Base-by-base conservation (phyloP, 1,140 invertebrate genomes). In the Anthonomus grandis region DNA sequence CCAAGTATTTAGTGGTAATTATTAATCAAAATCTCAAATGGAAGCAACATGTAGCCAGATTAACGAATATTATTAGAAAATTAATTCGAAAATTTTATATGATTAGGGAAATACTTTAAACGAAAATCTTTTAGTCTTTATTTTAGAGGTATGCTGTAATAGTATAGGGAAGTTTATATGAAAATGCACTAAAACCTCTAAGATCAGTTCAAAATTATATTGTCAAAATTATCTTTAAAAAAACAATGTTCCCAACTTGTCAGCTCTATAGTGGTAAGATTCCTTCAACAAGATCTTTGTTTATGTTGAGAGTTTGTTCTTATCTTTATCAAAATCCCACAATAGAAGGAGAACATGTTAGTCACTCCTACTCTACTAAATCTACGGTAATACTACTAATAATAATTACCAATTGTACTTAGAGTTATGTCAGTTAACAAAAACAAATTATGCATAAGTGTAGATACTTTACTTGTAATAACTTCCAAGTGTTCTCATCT, bases 71-170 rank as follows among this genome's bases (percentile, higher is more conserved):
- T 34, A 12, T 1, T 39, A 39, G 38, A 17, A 39, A 39, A 39
- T 39, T n/a, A 39, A 39, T 44, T 44, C 13, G 41, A 44, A 18
- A 2, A 44, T 44, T 10, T 44, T 44, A 17, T 44, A 44, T 44
- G 41, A 44, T 44, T 44, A 44, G 13, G 41, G 41, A 44, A 44
- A 44, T 44, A n/a, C n/a, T 21, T 44, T 44, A 44, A 44, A 44
- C 23, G 41, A 44, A 44, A 10, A 34, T 34, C 31, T 34, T 34
- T 34, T 34, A 34, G 13, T 34, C 15, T 34, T 1, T 1, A 1
- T 34, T 12, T 34, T 12, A 10, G 13, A 34, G 13, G 31, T 34
- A 12, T 12, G 10, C 15, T 34, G 13, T 1, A 34, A 2, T 34
- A 1, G 31, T 34, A 34, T 34, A 13, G 2, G 31, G 31, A 34